Base-by-base conservation (phyloP, 2,888 invertebrate species). In the Pomacea canaliculata region DNA sequence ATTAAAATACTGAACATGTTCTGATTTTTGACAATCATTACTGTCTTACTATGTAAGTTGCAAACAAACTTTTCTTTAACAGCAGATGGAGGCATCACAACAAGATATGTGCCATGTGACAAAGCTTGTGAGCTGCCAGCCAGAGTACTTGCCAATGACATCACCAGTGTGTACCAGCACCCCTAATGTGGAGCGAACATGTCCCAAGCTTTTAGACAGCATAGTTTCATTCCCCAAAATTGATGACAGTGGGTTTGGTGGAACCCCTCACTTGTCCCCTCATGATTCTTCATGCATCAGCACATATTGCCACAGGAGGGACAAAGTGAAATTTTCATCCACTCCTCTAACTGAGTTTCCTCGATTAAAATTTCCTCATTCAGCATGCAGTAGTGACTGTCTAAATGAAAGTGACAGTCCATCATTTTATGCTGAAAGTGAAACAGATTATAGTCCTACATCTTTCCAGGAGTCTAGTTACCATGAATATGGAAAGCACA, bases 151-250 rank as follows among this genome's bases (percentile, higher is more conserved):
- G 49, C 9, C 62, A 7, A n/a, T 59, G 23, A 19, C 69, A 16
- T 59, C 62, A 8, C 74, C 69, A 48, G 60, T 74, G 27, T 69
- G 69, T 67, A 74, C 74, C 23, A 74, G 74, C 69, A 74, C 74
- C 27, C 74, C 74, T 8, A 48, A n/a, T 7, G 7, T 7, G 12
- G 37, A 37, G 49, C 19, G 62, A 23, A 60, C 19, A 59, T 74
- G 48, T 7, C 51, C 60, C n/a, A 56, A 60, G 27, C 48, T 63
- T 16, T 23, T 74, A 16, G 63, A 69, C 63, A 69, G 62, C 56
- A 19, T 13, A 46, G 10, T 74, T 7, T 19, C 62, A 13, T 69
- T 62, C 23, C 49, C 49, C 62, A 69, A n/a, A 48, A n/a, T 60
- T 19, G 74, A 74, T 7, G 74, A 74, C 69, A 74, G 74, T 51